A percentile compares a stretch with the other conserved stretches of the same genome.
Evolutionary conservation across 2,113 vertebrate genomes (phyloP).

Genomic region (Chaetodon trifascialis): DNA sequence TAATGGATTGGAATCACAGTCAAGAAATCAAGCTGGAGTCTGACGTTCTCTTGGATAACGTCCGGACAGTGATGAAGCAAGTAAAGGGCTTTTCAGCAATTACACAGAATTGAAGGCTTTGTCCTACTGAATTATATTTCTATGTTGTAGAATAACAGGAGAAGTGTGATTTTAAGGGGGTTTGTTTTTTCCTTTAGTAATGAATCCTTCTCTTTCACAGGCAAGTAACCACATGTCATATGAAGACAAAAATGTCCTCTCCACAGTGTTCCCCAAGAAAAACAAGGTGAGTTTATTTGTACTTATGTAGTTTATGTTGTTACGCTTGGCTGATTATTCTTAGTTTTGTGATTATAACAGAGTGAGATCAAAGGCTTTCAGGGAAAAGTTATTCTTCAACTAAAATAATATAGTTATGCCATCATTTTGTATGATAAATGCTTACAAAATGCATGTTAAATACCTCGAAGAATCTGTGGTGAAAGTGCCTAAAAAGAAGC

Average conservation of each 20-base stretch:
- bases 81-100: constrained; percentile 36
- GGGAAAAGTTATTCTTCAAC: too few species aligned
- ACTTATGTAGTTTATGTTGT: neutral
- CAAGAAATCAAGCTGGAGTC: constrained; percentile 67
- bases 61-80: constrained; percentile 70
- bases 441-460: neutral
- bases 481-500: too few species aligned
- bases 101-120: neutral
- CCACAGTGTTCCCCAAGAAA: constrained; percentile 36
- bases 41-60: constrained; percentile 83
- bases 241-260: accelerated
- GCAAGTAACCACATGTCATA: accelerated
- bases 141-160: neutral
- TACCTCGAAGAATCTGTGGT: too few species aligned
- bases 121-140: neutral
- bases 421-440: neutral
- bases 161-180: neutral
- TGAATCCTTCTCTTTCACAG: constrained; percentile 52
- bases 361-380: neutral
- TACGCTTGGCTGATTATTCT: neutral
- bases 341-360: neutral
- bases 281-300: constrained; percentile 72
- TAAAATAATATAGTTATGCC: neutral
- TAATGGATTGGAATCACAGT: accelerated
- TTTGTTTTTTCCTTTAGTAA: neutral